A percentile compares a stretch with the other conserved stretches of the same genome.
These are phyloP conservation scores for Asteroscopus sphinx DNA, from an alignment of 2,888 invertebrate genomes.

Conservation along the genomic window DNA sequence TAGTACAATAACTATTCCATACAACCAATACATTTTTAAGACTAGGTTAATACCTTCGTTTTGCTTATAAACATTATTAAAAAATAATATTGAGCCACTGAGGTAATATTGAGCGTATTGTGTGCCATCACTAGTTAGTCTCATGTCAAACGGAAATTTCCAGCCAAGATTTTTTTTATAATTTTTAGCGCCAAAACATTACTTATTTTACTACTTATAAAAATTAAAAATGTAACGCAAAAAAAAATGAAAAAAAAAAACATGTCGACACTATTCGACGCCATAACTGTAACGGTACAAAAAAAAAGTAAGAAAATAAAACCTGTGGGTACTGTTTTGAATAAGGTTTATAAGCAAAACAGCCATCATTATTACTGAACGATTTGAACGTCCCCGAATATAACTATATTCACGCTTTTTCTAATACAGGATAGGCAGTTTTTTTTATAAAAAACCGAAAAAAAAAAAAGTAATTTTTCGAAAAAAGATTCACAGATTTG, in stretches of 20 bases:
- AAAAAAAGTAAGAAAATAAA: neutral
- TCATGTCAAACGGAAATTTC: too few relatives aligned
- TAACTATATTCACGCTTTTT: constrained; percentile 18
- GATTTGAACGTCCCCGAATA: constrained; percentile 40
- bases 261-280: neutral
- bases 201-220: too few relatives aligned
- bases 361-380: constrained; percentile 51
- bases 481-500: too few relatives aligned
- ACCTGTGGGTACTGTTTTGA: neutral
- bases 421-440: neutral
- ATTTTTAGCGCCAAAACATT: too few relatives aligned
- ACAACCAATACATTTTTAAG: constrained; percentile 57
- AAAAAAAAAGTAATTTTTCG: too few relatives aligned
- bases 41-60: constrained; percentile 57
- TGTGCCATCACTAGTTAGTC: too few relatives aligned
- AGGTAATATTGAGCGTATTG: too few relatives aligned
- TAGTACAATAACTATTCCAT: constrained; percentile 49
- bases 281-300: too few relatives aligned
- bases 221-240: too few relatives aligned
- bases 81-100: constrained; percentile 45
- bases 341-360: constrained; percentile 49
- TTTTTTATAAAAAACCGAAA: too few relatives aligned
- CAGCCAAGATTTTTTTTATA: too few relatives aligned
- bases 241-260: neutral
- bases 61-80: constrained; percentile 46